These are phyloP conservation scores for Eolophus roseicapilla DNA, from an alignment of 2,113 vertebrate genomes.

Conservation along the genomic window DNA sequence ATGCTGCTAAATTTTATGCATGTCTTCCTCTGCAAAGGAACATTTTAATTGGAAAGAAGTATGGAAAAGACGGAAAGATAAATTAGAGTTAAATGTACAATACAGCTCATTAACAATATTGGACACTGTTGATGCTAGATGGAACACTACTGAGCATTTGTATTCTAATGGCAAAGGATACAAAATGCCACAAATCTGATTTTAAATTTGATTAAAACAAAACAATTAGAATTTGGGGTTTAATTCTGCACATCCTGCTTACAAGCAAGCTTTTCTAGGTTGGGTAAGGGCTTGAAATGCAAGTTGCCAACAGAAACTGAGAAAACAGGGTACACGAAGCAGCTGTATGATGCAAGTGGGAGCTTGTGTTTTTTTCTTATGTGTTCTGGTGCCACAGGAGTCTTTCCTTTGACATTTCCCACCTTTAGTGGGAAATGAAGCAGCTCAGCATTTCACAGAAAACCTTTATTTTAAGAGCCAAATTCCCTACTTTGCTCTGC, in stretches of 20 bases:
- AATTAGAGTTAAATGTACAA: background rate
- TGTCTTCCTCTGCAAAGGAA: background rate
- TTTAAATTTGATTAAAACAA: conserved; percentile 13
- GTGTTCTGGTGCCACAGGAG: background rate
- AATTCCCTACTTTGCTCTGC: background rate
- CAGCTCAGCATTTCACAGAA: background rate
- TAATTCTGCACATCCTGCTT: background rate
- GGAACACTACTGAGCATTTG: background rate
- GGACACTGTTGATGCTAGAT: background rate
- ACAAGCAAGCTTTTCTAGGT: background rate
- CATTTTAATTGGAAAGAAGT: background rate
- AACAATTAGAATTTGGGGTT: conserved; percentile 23
- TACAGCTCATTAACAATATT: background rate
- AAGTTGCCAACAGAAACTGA: background rate
- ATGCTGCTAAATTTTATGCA: background rate
- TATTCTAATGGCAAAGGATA: background rate
- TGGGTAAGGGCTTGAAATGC: background rate
- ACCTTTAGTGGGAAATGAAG: background rate
- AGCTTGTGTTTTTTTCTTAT: background rate
- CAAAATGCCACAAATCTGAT: background rate
- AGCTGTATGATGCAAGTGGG: background rate
- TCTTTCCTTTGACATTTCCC: background rate
- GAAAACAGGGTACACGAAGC: background rate
- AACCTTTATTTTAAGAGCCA: background rate
- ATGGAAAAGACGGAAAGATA: background rate